These are phyloP conservation scores for Oceanodroma tethys DNA, from an alignment of 2,113 vertebrate species.

Conservation along the genomic window DNA sequence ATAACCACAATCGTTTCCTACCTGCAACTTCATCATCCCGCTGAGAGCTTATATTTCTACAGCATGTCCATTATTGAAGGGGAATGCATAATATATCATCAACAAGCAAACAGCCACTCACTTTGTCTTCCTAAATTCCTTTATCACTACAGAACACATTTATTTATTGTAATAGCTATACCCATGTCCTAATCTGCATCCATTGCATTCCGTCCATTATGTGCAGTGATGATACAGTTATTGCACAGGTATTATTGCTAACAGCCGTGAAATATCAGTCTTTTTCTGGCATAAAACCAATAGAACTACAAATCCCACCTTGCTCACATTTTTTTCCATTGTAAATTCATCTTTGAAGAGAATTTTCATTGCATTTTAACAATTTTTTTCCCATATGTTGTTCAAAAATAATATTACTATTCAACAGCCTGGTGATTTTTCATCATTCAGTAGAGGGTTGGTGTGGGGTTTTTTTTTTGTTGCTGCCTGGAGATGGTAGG, in stretches of 20 bases:
- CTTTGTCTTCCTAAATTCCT: background rate
- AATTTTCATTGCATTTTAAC: background rate
- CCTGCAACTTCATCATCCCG: background rate
- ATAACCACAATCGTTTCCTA: background rate
- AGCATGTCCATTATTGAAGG: background rate
- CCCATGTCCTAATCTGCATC: background rate
- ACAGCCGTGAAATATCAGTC: background rate
- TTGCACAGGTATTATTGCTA: background rate
- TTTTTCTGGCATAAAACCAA: background rate
- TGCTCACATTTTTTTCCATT: background rate
- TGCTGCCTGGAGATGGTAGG: background rate
- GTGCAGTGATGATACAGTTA: fast-evolving
- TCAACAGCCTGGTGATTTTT: background rate
- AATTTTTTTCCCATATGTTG: background rate
- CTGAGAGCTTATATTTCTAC: background rate
- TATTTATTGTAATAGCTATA: background rate
- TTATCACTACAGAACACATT: background rate
- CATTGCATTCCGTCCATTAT: background rate
- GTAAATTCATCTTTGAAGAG: background rate
- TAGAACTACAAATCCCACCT: background rate
- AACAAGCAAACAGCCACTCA: background rate
- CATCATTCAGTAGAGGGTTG: background rate
- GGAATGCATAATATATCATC: background rate
- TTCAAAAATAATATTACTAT: background rate
- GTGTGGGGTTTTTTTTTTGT: background rate